phyloP scores from a whole-genome alignment of 2,888 invertebrate species.

The Drosophila engyochracea region DNA sequence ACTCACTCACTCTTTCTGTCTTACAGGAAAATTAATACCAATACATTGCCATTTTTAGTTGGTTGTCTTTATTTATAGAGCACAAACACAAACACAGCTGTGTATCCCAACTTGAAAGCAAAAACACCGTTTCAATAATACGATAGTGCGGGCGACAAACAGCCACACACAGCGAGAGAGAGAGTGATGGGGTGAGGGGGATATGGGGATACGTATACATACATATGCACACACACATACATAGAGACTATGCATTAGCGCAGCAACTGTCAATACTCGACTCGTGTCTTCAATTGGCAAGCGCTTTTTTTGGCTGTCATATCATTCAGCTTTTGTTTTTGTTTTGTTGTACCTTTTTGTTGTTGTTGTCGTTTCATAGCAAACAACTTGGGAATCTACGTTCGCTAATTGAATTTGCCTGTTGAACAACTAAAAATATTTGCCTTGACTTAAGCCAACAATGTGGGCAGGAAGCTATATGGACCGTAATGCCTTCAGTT shows the following conservation, averaged over 20 bases:
- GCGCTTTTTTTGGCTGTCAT: slow-evolving; percentile 51
- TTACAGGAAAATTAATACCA: slow-evolving; percentile 53
- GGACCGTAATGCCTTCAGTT: slow-evolving; percentile 29
- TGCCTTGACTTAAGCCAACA: slow-evolving; percentile 52
- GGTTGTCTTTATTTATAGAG: slow-evolving; percentile 75
- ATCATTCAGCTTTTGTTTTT: slow-evolving; percentile 54
- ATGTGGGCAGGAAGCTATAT: slow-evolving; percentile 52
- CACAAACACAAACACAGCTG: slow-evolving; percentile 76
- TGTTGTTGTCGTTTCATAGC: slow-evolving; percentile 25
- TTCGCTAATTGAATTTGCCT: slow-evolving; percentile 72
- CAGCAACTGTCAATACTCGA: slow-evolving; percentile 48
- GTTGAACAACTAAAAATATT: slow-evolving; percentile 51
- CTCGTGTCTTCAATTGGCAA: slow-evolving; percentile 55
- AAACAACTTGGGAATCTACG: slow-evolving; percentile 25
- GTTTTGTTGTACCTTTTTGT: neutral
- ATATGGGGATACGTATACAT: neutral
- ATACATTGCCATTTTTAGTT: slow-evolving; percentile 76
- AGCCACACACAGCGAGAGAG: neutral
- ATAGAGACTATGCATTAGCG: slow-evolving; percentile 41
- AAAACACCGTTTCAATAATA: slow-evolving; percentile 61
- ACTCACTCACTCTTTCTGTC: slow-evolving; percentile 3
- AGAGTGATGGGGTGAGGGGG: neutral
- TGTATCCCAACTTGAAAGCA: slow-evolving; percentile 59
- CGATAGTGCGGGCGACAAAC: slow-evolving; percentile 39
- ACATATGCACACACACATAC: neutral